Evolutionary conservation across 92 coral and sea anemone species (phyloP).

Genomic region (Montipora capitata): DNA sequence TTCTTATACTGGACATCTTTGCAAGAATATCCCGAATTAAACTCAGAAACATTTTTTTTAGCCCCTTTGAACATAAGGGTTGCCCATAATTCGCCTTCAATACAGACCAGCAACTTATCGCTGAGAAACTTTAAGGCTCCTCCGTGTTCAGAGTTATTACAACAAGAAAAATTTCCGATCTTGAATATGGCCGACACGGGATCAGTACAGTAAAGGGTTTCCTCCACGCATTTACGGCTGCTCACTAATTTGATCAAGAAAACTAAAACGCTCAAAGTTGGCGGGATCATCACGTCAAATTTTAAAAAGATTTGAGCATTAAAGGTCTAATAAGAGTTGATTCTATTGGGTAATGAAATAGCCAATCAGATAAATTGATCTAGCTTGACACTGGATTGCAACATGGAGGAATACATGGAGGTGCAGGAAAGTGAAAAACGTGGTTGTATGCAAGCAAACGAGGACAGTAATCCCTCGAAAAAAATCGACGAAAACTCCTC

Average conservation of each 20-base stretch:
- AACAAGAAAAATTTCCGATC: background rate
- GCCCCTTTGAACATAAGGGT: background rate
- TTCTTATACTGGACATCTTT: background rate
- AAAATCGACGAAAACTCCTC: slow-evolving; percentile 80
- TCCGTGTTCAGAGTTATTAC: background rate
- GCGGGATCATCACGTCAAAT: no score
- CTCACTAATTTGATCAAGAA: background rate
- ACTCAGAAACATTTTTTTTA: background rate
- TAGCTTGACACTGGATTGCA: no score
- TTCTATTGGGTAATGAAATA: no score
- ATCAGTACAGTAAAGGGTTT: background rate
- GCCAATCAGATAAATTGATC: no score
- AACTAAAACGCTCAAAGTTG: background rate
- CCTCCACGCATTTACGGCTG: background rate
- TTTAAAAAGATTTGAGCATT: no score
- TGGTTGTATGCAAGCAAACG: no score
- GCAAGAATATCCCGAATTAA: background rate
- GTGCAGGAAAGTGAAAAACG: no score
- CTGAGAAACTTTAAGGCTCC: background rate
- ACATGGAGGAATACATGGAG: no score
- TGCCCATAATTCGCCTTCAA: background rate
- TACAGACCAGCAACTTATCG: background rate
- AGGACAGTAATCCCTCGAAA: background rate
- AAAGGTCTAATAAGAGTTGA: no score
- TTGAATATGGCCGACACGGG: background rate